These are phyloP conservation scores for Callopanchax toddi DNA, from an alignment of 2,113 vertebrate genomes.

Conservation along the genomic window DNA sequence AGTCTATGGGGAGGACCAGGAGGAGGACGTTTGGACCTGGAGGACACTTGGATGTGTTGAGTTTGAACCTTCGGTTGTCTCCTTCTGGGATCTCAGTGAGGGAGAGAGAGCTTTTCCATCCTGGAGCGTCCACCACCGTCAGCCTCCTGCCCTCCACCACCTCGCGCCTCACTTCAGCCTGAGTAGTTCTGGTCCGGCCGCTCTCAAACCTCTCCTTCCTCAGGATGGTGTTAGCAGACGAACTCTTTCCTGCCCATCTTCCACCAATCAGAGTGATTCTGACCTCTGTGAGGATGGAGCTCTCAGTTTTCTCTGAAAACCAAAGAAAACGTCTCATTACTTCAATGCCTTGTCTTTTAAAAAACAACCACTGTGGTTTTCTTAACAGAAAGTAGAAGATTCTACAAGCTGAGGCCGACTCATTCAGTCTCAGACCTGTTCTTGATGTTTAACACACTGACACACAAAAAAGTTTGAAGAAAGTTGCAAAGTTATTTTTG, in stretches of 20 bases:
- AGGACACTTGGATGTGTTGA: conserved; percentile 31
- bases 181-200: conserved; percentile 40
- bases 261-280: conserved; percentile 49
- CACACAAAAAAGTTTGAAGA: not conserved
- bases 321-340: conserved; percentile 5
- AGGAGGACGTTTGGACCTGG: conserved; percentile 57
- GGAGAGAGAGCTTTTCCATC: conserved; percentile 47
- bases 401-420: not conserved
- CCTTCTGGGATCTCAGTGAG: conserved; percentile 45
- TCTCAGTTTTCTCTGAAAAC: not conserved
- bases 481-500: conserved; percentile 36
- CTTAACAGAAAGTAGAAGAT: not conserved
- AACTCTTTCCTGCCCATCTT: conserved; percentile 56
- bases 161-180: conserved; percentile 31
- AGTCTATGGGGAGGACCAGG: conserved; percentile 38
- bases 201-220: conserved; percentile 34
- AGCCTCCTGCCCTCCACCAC: conserved; percentile 34
- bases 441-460: conserved; percentile 28
- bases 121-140: conserved; percentile 51
- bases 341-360: not conserved
- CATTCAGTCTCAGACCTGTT: not conserved
- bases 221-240: conserved; percentile 51
- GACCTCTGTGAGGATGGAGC: not conserved
- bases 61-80: conserved; percentile 50
- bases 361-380: no score